phyloP scores from a whole-genome alignment of 2,797 vertebrate genomes.

The Cichlasoma orientale region DNA sequence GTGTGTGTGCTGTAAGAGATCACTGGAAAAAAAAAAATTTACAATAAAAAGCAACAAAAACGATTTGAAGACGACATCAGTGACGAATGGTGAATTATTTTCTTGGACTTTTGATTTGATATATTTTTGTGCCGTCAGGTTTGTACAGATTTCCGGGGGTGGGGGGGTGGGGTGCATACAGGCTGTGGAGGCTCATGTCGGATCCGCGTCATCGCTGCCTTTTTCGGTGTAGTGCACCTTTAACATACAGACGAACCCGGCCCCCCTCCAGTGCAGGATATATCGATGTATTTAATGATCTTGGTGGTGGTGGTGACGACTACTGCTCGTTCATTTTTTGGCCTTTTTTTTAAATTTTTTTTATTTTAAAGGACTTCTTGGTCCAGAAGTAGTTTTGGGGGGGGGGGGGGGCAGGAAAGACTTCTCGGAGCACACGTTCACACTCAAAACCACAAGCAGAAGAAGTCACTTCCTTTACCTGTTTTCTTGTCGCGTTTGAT shows the following conservation, averaged over 20 bases:
- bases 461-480: slow-evolving; percentile 35
- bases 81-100: slow-evolving; percentile 66
- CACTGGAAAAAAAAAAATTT: slow-evolving; percentile 51
- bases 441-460: slow-evolving; percentile 20
- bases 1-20: slow-evolving; percentile 52
- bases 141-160: too few relatives aligned
- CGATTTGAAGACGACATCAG: slow-evolving; percentile 27
- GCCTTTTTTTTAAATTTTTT: background rate
- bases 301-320: slow-evolving; percentile 34
- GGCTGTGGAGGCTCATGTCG: too few relatives aligned
- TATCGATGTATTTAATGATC: slow-evolving; percentile 41
- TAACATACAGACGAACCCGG: slow-evolving; percentile 24
- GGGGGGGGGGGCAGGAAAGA: background rate
- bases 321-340: slow-evolving; percentile 49
- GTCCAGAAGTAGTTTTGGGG: slow-evolving; percentile 41
- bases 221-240: slow-evolving; percentile 52
- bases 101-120: slow-evolving; percentile 71
- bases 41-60: slow-evolving; percentile 7
- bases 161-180: too few relatives aligned
- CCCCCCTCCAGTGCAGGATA: slow-evolving; percentile 13
- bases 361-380: slow-evolving; percentile 30
- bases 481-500: background rate
- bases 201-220: too few relatives aligned
- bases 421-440: slow-evolving; percentile 19
- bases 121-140: background rate